These are phyloP conservation scores for Erythrocercus mccallii DNA, from an alignment of 2,113 vertebrate genomes.

Conservation along the genomic window DNA sequence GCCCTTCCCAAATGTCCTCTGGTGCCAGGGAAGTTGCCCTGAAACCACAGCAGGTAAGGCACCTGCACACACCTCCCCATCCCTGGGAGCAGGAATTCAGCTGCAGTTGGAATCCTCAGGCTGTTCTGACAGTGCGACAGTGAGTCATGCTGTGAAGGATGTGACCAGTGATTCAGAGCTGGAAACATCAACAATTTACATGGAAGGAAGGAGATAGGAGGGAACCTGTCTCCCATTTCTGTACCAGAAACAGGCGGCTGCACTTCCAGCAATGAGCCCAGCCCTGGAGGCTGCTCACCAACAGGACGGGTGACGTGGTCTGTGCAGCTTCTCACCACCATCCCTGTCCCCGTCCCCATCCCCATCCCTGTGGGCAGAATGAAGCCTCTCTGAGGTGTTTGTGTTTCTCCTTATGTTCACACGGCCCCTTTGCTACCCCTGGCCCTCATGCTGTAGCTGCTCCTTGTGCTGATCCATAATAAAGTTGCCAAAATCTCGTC, in stretches of 20 bases:
- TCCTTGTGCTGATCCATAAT: background rate
- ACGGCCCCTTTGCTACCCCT: background rate
- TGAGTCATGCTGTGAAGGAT: background rate
- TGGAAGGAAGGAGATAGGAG: background rate
- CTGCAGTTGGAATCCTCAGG: background rate
- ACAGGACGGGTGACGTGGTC: background rate
- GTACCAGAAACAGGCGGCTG: background rate
- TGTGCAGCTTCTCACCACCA: background rate
- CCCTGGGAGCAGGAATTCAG: background rate
- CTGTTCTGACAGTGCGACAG: background rate
- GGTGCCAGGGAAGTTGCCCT: background rate
- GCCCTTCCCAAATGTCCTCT: background rate
- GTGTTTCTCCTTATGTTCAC: background rate
- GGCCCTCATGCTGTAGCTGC: background rate
- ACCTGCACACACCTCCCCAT: background rate
- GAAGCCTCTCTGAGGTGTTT: background rate
- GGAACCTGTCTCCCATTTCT: background rate
- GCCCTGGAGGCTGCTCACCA: background rate
- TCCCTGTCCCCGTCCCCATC: background rate
- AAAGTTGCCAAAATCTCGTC: background rate
- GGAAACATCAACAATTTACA: background rate
- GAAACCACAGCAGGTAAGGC: background rate
- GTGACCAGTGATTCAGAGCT: background rate
- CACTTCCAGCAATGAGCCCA: rapidly evolving
- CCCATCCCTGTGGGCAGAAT: background rate